Evolutionary conservation across 1,140 invertebrate genomes (phyloP), one percentile per base, ranked within the genome.

Genomic region (Achatina immaculata): DNA sequence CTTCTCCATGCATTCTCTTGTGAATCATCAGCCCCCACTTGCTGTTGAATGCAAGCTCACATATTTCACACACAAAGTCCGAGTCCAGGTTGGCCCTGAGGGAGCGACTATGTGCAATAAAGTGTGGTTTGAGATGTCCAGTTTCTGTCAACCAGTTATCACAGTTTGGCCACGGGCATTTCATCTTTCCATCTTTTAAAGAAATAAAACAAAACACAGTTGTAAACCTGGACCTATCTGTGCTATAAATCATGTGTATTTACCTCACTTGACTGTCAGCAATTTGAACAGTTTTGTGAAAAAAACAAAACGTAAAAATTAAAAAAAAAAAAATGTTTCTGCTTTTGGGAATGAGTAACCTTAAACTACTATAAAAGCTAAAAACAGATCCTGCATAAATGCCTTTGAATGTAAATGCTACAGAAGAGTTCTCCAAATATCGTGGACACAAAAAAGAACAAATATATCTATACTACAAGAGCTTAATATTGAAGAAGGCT

Each of bases 1-100:
- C 74, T 34, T 76, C 74, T 31, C 74, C 74, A 65, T 76, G 74
- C 74, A 76, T 55, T n/a, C 74, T 58, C 74, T 76, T 76, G 74
- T 76, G 74, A 31, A 76, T 76, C 74, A 76, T 78, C 21, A 78
- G 42, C 24, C 76, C 76, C 58, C 65, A 68, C 76, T 68, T 66
- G 76, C 76, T 78, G 34, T 21, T 68, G 65, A 78, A 78, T 31
- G 65, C 76, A 40, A 66, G 58, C 31, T 78, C 58, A 68, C 76
- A 78, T 36, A 78, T 45, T 28, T 78, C 65, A 48, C 76, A 78
- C 24, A 78, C 55, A 62, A 78, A 78, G 42, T 78, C 76, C 14
- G 40, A 78, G 40, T 62, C 58, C n/a, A 66, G 28, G 24, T 62
- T 78, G 0, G 76, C 76, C 31, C 21, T 66, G 3, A 78, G 62